These are phyloP conservation scores for Phenganax subtilis DNA, from an alignment of 92 coral and sea anemone genomes.

Conservation along the genomic window DNA sequence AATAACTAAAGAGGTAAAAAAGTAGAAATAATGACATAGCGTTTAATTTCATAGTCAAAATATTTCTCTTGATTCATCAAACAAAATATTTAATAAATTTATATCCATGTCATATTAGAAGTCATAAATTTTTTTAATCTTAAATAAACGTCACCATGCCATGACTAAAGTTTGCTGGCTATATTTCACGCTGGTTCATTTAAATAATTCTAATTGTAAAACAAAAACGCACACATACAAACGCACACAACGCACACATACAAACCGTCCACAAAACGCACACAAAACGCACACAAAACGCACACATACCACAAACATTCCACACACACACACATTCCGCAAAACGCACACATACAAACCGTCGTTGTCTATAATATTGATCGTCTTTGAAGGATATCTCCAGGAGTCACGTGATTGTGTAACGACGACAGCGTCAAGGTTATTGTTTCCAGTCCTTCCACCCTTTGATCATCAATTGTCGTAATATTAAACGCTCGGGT, in stretches of 20 bases:
- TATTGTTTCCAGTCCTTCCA: constrained; percentile 24
- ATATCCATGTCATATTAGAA: background rate
- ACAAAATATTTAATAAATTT: background rate
- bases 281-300: too few species aligned
- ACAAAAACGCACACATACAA: too few species aligned
- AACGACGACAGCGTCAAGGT: constrained; percentile 7
- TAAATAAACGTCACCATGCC: background rate
- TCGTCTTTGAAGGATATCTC: constrained; percentile 14
- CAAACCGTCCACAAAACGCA: too few species aligned
- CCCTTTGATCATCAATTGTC: constrained; percentile 15
- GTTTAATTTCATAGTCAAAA: background rate
- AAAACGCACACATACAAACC: constrained; percentile 8
- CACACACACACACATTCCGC: too few species aligned
- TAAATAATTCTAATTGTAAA: background rate
- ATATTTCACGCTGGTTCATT: too few species aligned
- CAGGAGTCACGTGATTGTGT: constrained; percentile 17
- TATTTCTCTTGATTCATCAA: background rate
- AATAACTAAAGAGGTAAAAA: constrained; percentile 5
- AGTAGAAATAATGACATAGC: background rate
- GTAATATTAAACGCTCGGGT: constrained; percentile 1
- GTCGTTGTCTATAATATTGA: constrained; percentile 27
- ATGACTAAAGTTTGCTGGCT: too few species aligned
- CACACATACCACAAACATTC: too few species aligned
- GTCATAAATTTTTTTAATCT: background rate
- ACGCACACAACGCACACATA: too few species aligned